Conservation (phyloP, 1,140 invertebrate genomes). For the Artemia franciscana region DNA sequence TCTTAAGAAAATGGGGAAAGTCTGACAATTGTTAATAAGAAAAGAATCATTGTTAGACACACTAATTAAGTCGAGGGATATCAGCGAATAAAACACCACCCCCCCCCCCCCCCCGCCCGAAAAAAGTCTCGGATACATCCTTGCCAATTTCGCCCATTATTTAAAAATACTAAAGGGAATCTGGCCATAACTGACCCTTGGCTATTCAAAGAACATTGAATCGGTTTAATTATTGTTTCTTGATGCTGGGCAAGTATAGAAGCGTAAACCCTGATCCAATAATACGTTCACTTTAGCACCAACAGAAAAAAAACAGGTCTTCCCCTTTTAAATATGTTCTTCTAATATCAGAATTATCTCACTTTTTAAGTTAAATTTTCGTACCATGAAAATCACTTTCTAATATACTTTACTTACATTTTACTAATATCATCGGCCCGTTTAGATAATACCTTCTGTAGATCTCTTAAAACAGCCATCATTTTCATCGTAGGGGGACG, state of each 20-base stretch:
- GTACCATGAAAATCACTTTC: not conserved
- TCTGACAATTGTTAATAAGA: too few species aligned
- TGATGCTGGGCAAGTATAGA: not conserved
- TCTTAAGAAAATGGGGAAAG: too few species aligned
- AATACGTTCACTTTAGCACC: not conserved
- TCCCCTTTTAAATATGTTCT: not conserved
- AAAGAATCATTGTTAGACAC: too few species aligned
- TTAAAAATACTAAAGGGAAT: too few species aligned
- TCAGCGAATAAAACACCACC: too few species aligned
- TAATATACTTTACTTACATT: slow-evolving; percentile 37
- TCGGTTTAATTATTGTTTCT: too few species aligned
- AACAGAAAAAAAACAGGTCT: not conserved
- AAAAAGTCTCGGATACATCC: too few species aligned
- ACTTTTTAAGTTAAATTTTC: not conserved
- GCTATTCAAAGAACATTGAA: too few species aligned
- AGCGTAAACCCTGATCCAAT: not conserved
- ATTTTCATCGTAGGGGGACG: slow-evolving; percentile 17
- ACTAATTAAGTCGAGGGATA: too few species aligned
- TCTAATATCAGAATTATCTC: not conserved
- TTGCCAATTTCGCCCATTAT: too few species aligned
- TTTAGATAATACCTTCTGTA: slow-evolving; percentile 57
- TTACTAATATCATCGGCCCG: slow-evolving; percentile 57
- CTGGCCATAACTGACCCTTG: too few species aligned
- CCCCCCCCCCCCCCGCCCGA: too few species aligned
- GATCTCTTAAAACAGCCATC: slow-evolving; percentile 35